Evolutionary conservation across 2,888 invertebrate species (phyloP), one percentile per base, ranked within the genome.

Genomic region (Cheilosia impressa): DNA sequence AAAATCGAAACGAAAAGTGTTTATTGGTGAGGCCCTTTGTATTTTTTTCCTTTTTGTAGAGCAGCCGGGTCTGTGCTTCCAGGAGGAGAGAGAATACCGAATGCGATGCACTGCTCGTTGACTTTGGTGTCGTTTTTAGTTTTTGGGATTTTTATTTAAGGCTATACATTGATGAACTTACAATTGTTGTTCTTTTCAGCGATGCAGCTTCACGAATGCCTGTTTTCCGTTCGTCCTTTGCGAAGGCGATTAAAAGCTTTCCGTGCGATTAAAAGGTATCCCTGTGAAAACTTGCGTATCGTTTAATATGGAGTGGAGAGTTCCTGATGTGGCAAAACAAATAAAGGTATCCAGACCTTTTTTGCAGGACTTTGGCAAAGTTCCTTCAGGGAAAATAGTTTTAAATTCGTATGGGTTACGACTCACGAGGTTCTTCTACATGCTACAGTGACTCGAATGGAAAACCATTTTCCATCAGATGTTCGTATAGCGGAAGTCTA

Each of bases 111-210:
- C 4, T 41, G n/a, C 17, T 24, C n/a, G 15, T 24, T 7, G 75
- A 27, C 47, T 38, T 7, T 53, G 45, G 43, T 65, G 53, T 31
- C 45, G 34, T 34, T 69, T 62, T 68, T 53, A 62, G 47, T 62
- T 3, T 47, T 50, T 45, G 15, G 65, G 31, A 73, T 79, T 84
- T 69, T 79, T 79, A 75, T 79, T 79, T 65, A 75, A 84, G 63
- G 63, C 83, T 75, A 53, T 38, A 69, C 63, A 19, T 19, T 65
- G 63, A 63, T 63, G 68, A 57, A 65, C 65, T 81, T 81, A 76
- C 63, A 62, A 62, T 69, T 19, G 45, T 50, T 53, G 60, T 58
- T 53, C 66, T 45, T 47, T 38, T 31, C 13, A 27, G 73, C 72
- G 52, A 43, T 57, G 17, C 24, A 47, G 69, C 45, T 34, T 15